phyloP scores from a whole-genome alignment of 2,888 invertebrate species.

The Melieria omissa region DNA sequence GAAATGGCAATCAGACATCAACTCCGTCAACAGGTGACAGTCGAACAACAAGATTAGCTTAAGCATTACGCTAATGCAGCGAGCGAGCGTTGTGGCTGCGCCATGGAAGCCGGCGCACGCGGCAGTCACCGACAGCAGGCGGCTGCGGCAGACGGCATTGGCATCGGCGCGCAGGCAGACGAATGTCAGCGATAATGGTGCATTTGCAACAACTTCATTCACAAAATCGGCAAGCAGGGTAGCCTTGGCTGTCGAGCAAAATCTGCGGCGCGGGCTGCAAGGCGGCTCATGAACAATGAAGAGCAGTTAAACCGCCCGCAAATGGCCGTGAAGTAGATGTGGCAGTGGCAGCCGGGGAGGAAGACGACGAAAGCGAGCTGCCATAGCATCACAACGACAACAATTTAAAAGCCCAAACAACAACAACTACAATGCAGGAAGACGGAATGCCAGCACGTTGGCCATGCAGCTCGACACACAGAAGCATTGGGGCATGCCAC shows the following conservation, averaged over 20 bases:
- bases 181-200: conserved; percentile 60
- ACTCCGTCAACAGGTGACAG: conserved; percentile 59
- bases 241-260: no score
- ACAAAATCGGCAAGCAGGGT: neutral
- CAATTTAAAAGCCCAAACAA: no score
- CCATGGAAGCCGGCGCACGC: neutral
- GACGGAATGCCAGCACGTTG: no score
- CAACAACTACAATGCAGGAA: no score
- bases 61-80: conserved; percentile 26
- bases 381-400: no score
- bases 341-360: no score
- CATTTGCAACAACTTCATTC: conserved; percentile 11
- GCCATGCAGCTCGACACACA: neutral
- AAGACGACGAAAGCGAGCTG: no score
- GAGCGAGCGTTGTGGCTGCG: neutral
- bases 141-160: conserved; percentile 19
- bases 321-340: no score
- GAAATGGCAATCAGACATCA: conserved; percentile 44
- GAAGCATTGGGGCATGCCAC: conserved; percentile 5
- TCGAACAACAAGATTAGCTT: conserved; percentile 44
- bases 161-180: conserved; percentile 16
- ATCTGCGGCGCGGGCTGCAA: no score
- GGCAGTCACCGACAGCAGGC: neutral
- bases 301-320: no score
- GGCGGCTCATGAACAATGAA: no score